phyloP scores from a whole-genome alignment of 2,797 vertebrate species.

The Pangasius mekongensis region DNA sequence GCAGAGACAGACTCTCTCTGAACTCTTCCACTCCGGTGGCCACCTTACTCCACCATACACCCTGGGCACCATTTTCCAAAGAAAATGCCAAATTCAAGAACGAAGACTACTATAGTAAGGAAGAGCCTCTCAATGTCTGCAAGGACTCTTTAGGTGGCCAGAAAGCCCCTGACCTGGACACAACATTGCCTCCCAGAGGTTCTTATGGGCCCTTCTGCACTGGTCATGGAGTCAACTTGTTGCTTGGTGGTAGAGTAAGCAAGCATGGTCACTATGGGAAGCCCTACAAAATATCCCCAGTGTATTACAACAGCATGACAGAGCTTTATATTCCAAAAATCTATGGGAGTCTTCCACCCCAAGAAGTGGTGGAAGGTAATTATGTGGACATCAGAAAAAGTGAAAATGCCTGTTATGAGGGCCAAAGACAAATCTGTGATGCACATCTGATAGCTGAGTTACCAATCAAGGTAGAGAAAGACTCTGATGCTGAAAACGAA shows the following conservation, averaged over 20 bases:
- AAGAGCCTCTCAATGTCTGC: conserved; percentile 78
- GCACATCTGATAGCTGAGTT: conserved; percentile 75
- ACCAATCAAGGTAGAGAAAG: conserved; percentile 88
- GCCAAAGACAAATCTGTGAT: conserved; percentile 72
- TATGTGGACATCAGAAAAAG: conserved; percentile 77
- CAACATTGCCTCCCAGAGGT: conserved; percentile 72
- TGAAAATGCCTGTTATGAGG: conserved; percentile 67
- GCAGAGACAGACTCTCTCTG: conserved; percentile 72
- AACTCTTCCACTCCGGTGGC: conserved; percentile 72
- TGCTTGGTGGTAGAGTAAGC: conserved; percentile 68
- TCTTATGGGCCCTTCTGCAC: conserved; percentile 64
- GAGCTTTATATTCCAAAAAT: conserved; percentile 76
- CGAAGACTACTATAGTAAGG: conserved; percentile 72
- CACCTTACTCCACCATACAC: conserved; percentile 73
- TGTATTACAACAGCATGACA: conserved; percentile 70
- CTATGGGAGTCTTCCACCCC: conserved; percentile 72
- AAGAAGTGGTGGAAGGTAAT: conserved; percentile 72
- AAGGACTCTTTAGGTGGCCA: conserved; percentile 73
- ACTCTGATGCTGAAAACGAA: conserved; percentile 85
- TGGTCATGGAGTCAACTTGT: conserved; percentile 67
- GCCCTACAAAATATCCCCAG: conserved; percentile 75
- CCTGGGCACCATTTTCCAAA: conserved; percentile 80
- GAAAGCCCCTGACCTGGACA: conserved; percentile 68
- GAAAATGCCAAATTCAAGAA: conserved; percentile 77
- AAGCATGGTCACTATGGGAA: conserved; percentile 77